A percentile compares a stretch with the other conserved stretches of the same genome.
Evolutionary conservation across 1,140 invertebrate genomes (phyloP).

Genomic region (Brachionus sp.): DNA sequence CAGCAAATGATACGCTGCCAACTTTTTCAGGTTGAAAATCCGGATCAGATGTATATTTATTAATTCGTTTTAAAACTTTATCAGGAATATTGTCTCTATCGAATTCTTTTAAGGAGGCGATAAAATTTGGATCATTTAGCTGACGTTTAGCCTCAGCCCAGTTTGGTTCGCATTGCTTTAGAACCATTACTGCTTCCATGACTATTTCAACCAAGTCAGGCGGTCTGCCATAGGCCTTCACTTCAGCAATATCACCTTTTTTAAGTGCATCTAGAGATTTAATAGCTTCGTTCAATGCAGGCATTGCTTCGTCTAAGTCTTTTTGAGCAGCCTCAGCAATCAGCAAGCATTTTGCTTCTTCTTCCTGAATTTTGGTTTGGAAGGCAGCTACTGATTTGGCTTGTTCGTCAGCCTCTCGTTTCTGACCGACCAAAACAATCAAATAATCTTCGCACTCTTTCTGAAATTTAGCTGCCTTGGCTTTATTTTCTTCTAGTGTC

Average conservation of each 20-base stretch:
- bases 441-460: conserved; percentile 72
- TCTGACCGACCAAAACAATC: conserved; percentile 71
- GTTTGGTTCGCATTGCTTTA: conserved; percentile 71
- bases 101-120: conserved; percentile 71
- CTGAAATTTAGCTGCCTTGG: conserved; percentile 69
- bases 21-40: conserved; percentile 80
- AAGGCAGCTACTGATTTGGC: conserved; percentile 66
- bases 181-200: conserved; percentile 80
- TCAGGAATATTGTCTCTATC: conserved; percentile 81
- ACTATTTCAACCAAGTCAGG: conserved; percentile 80
- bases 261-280: conserved; percentile 75
- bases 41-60: conserved; percentile 70
- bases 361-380: conserved; percentile 70
- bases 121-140: conserved; percentile 63
- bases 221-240: conserved; percentile 78
- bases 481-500: conserved; percentile 73
- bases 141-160: conserved; percentile 81
- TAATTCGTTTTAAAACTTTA: conserved; percentile 73
- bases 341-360: conserved; percentile 73
- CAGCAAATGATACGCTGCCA: conserved; percentile 61
- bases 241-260: conserved; percentile 80
- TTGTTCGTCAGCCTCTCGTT: conserved; percentile 74
- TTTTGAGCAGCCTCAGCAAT: conserved; percentile 73
- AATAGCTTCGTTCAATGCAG: conserved; percentile 75
- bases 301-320: conserved; percentile 76